Base-by-base conservation (phyloP, 2,888 invertebrate genomes). In the Patella pellucida region DNA sequence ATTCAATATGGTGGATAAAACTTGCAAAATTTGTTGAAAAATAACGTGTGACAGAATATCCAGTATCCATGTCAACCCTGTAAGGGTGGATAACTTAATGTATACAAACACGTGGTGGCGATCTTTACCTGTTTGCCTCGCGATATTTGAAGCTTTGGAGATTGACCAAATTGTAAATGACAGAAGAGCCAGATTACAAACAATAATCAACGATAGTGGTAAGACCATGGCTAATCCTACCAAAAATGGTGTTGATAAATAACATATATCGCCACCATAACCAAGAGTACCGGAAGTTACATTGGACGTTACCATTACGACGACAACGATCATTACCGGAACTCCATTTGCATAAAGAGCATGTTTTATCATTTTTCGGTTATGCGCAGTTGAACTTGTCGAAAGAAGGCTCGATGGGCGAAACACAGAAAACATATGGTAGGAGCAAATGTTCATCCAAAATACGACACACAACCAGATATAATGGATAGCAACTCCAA, bases 41-140 rank as follows among this genome's bases (percentile, higher is more conserved):
- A 85, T 75, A 50, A 84, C 67, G 1, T 82, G 81, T 51, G 83
- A 82, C 2, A 87, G 71, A 16, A 87, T 77, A 15, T 82, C 83
- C 7, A 86, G 75, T 15, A 83, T 70, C 87, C 87, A 87, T 19
- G 84, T 80, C 19, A 85, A 51, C 1, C 87, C 86, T 9, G 85
- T 83, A 19, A 87, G 73, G 3, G 83, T 78, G 68, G 83, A 85
- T 52, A 87, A 76, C 67, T 83, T 83, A 11, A 83, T 54, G 70
- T 85, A 87, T 11, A 85, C 73, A 9, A 76, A 75, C 12, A 85
- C 78, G 31, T 83, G 78, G 12, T 76, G 68, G 27, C 82, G 77
- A 15, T 83, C 82, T 9, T 67, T 74, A 14, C 76, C 75, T 2
- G 71, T 79, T 3, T 72, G 56, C 67, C 77, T 51, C 50, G 74